Evolutionary conservation across 30 jellyfish, hydroid and myxozoan genomes (phyloP).

Genomic region (Hydractinia echinata): DNA sequence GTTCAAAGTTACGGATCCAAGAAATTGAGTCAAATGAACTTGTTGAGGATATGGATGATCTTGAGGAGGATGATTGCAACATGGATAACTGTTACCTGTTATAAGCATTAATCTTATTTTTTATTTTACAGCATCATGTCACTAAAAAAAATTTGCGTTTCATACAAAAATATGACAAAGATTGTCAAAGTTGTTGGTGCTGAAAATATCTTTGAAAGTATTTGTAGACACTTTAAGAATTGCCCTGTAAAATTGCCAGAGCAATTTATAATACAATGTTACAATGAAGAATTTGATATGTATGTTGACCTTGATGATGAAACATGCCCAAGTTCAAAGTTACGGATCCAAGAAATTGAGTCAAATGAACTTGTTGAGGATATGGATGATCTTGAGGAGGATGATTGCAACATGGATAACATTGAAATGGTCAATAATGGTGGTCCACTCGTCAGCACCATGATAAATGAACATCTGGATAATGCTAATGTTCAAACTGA

Average conservation of each 20-base stretch:
- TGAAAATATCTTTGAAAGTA: not conserved
- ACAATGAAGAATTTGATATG: not conserved
- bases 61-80: not conserved
- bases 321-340: not conserved
- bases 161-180: no score
- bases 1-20: not conserved
- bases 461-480: not conserved
- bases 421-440: no score
- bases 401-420: not conserved
- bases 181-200: no score
- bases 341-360: not conserved
- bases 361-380: not conserved
- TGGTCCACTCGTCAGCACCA: not conserved
- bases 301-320: slow-evolving; percentile 9
- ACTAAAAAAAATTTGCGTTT: no score
- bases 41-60: not conserved
- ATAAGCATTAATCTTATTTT: no score
- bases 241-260: slow-evolving; percentile 2
- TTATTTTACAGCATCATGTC: no score
- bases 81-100: no score
- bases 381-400: not conserved
- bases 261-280: not conserved
- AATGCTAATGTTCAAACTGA: not conserved
- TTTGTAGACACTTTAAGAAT: no score
- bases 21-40: not conserved